Conservation (phyloP, 1,140 invertebrate species). For the Octopus sinensis region DNA sequence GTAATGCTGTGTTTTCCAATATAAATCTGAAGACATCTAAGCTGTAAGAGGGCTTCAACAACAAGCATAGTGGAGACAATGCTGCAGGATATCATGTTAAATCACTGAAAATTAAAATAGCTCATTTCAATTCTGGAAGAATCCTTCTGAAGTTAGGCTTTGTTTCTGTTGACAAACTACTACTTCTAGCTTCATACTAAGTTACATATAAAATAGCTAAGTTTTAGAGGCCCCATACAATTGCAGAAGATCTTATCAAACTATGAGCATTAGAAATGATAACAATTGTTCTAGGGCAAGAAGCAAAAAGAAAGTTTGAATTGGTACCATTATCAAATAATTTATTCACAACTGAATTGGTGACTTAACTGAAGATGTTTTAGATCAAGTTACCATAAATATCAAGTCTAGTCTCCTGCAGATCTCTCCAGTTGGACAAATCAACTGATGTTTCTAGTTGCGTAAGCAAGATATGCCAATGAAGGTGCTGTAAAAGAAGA, state of each 20-base stretch:
- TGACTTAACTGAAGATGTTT: constrained; percentile 5
- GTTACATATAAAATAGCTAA: constrained; percentile 4
- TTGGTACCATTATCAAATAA: constrained; percentile 8
- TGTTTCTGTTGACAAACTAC: not conserved
- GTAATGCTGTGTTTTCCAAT: constrained; percentile 7
- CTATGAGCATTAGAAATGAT: constrained; percentile 4
- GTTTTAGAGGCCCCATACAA: constrained; percentile 1
- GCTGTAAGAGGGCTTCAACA: constrained; percentile 4
- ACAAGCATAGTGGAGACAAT: not conserved
- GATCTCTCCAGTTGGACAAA: constrained; percentile 7
- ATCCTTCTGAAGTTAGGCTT: no score
- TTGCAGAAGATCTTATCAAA: constrained; percentile 4
- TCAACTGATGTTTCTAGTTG: constrained; percentile 7
- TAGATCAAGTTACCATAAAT: constrained; percentile 5
- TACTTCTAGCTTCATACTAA: not conserved
- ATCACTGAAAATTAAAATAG: constrained; percentile 5
- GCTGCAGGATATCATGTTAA: not conserved
- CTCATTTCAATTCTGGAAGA: constrained; percentile 4
- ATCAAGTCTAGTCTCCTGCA: constrained; percentile 3
- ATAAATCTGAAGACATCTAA: constrained; percentile 1
- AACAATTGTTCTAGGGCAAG: constrained; percentile 4
- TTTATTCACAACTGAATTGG: constrained; percentile 7
- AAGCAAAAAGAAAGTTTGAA: constrained; percentile 8
- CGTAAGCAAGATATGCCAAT: constrained; percentile 4
- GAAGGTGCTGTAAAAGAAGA: constrained; percentile 4